Base-by-base conservation (phyloP, 2,797 vertebrate genomes). In the Pelodytes ibericus region DNA sequence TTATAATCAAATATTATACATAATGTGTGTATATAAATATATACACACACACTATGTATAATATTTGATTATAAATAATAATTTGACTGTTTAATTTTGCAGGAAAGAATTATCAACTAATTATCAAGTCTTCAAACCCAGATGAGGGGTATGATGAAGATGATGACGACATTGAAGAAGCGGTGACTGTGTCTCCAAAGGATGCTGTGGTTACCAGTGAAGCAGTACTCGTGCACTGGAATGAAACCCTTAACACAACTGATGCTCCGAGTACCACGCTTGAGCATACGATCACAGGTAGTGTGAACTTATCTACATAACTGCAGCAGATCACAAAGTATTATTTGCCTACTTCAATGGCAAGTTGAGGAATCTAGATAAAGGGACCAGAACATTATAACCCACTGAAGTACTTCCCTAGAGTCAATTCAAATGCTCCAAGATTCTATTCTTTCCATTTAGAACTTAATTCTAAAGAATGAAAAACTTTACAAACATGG, bases 111-210 rank as follows among this genome's bases (percentile, higher is more conserved):
- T 78, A 66, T 65, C 62, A 62, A 7, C 11, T 72, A n/a, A 44
- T 78, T 25, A 51, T 78, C n/a, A 72, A 78, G 22, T 78, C 76
- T 8, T 26, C 70, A 41, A 36, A 67, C 25, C 76, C 44, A 67
- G 76, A 78, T 67, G 76, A 78, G 66, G 75, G 39, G 10, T 72
- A 77, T 77, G 75, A 77, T 66, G 75, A 77, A 68, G 70, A 72
- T 33, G 2, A 7, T 31, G 62, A 78, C 3, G 24, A 22, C 0
- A 15, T 20, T 20, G 39, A 59, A 24, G 63, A 39, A n/a, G 26
- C 47, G 26, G 39, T 65, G 22, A 77, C 60, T 9, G 24, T 27
- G n/a, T 11, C 51, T 13, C 62, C 69, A 36, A 30, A 53, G n/a
- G 3, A 41, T 29, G n/a, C 4, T 62, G 9, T 27, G 30, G 24